Evolutionary conservation across 1,140 invertebrate genomes (phyloP).

Genomic region (Pachypsylla venusta): DNA sequence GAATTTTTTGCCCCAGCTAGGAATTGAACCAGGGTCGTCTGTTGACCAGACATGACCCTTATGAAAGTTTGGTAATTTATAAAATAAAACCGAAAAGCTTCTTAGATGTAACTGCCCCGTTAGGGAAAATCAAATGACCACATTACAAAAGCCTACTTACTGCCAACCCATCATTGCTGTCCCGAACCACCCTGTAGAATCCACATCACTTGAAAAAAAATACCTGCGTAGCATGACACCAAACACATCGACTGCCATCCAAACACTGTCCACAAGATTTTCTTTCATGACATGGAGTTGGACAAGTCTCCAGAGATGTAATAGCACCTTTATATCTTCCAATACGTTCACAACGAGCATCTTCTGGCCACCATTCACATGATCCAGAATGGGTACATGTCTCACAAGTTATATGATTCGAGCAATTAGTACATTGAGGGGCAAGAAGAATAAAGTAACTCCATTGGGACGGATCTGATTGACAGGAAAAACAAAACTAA

Average conservation of each 20-base stretch:
- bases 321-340: constrained; percentile 38
- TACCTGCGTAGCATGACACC: constrained; percentile 73
- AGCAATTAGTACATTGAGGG: constrained; percentile 67
- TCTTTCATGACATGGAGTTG: constrained; percentile 55
- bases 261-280: constrained; percentile 66
- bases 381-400: constrained; percentile 48
- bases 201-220: no score
- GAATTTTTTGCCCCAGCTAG: no score
- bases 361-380: constrained; percentile 78
- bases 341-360: constrained; percentile 61
- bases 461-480: constrained; percentile 39
- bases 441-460: constrained; percentile 64
- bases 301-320: constrained; percentile 40
- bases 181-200: no score
- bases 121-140: no score
- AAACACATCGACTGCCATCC: constrained; percentile 77
- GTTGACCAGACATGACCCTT: no score
- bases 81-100: no score
- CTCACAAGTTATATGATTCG: constrained; percentile 73
- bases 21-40: no score
- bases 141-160: no score
- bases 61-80: no score
- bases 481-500: no score
- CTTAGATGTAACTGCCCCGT: no score
- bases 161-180: no score